Conservation (phyloP, 2,888 invertebrate species). For the Ptycholaimellus sp. region DNA sequence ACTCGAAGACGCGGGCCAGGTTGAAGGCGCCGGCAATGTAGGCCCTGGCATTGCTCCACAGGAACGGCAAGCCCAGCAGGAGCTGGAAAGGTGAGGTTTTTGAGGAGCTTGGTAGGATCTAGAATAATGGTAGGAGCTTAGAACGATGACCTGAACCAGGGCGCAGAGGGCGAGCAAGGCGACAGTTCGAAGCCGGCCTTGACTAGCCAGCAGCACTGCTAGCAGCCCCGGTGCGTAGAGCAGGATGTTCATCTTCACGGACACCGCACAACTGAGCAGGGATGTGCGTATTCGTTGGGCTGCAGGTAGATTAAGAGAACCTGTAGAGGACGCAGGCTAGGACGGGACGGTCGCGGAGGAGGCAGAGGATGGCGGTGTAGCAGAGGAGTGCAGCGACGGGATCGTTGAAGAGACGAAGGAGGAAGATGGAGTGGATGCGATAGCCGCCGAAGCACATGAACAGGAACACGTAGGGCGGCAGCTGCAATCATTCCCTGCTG, state of each 20-base stretch:
- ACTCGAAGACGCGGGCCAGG: conserved; percentile 71
- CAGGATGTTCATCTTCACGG: conserved; percentile 92
- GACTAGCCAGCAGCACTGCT: conserved; percentile 53
- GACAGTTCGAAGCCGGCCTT: conserved; percentile 45
- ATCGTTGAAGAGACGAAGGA: conserved; percentile 85
- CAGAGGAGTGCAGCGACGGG: conserved; percentile 38
- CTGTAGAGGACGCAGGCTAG: conserved; percentile 56
- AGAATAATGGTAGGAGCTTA: neutral
- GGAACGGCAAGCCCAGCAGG: conserved; percentile 59
- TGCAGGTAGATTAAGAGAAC: conserved; percentile 21
- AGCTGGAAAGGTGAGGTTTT: conserved; percentile 30
- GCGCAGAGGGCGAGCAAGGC: conserved; percentile 57
- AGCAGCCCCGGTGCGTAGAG: conserved; percentile 77
- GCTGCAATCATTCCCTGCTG: too few species aligned
- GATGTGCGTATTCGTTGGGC: neutral
- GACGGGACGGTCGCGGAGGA: conserved; percentile 28
- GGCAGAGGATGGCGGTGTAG: conserved; percentile 43
- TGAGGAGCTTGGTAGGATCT: neutral
- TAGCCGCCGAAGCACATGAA: conserved; percentile 76
- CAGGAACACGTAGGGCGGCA: conserved; percentile 71
- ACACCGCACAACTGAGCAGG: conserved; percentile 56
- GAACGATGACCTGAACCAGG: conserved; percentile 40
- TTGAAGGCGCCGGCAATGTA: conserved; percentile 77
- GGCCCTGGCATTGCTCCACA: conserved; percentile 48
- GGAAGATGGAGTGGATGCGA: conserved; percentile 87